Base-by-base conservation (phyloP, 2,888 invertebrate species). In the Agriopis aurantiaria region DNA sequence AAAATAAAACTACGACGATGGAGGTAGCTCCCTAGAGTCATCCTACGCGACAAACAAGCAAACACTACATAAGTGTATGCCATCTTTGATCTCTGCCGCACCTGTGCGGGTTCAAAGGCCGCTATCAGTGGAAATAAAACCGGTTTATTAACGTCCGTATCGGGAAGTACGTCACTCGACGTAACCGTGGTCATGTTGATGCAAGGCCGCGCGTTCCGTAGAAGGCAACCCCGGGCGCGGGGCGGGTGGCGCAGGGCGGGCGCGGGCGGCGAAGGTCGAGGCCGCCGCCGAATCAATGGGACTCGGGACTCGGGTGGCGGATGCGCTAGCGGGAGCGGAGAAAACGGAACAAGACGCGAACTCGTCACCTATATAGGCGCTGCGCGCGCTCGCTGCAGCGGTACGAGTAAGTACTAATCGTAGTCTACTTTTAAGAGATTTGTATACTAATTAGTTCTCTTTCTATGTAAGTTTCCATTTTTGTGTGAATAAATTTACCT, bases 231-330 rank as follows among this genome's bases (percentile, higher is more conserved):
- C 5, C 8, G 46, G 17, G 52, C 51, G 23, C 8, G 57, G 46
- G 49, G 43, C 11, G 8, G 53, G 55, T 11, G 48, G n/a, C 12
- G 10, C 49, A 8, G 56, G 33, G 55, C 23, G 63, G 40, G 51
- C 11, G 58, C 17, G 46, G 41, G 7, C 49, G 8, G 17, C 57
- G 62, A 70, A 70, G 69, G 69, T 70, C 69, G 69, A 66, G 69
- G 69, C 65, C 69, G 52, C 60, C 52, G 62, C 43, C 55, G 64
- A 70, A 69, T 72, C 68, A 68, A 70, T 72, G 60, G 65, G 33
- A 65, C 53, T 48, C 51, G 8, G 55, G 23, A 52, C 17, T 11
- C 52, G 63, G 55, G 49, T 17, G 53, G 23, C 52, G 63, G 55
- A 57, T 17, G 53, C 33, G 53, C 33, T 12, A 33, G 33, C 51